These are phyloP conservation scores for Ptyas mucosa DNA, from an alignment of 2,113 vertebrate species.

Conservation along the genomic window DNA sequence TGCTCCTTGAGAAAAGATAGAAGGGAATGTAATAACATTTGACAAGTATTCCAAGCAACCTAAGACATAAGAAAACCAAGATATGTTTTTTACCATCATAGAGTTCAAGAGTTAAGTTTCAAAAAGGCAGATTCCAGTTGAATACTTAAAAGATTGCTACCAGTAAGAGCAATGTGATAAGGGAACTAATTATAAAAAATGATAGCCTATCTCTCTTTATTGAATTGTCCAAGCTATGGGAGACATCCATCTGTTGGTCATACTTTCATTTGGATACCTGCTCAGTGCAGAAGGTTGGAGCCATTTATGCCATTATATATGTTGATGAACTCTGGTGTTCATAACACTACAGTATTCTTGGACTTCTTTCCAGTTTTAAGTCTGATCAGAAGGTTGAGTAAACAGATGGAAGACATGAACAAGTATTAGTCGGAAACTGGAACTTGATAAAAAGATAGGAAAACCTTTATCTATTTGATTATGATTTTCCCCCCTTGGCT, in stretches of 20 bases:
- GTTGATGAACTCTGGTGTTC: neutral
- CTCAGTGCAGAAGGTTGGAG: neutral
- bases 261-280: neutral
- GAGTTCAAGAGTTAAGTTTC: neutral
- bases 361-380: neutral
- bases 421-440: neutral
- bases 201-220: neutral
- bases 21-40: neutral
- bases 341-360: neutral
- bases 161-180: neutral
- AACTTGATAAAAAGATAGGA: neutral
- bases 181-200: neutral
- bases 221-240: neutral
- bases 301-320: neutral
- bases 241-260: neutral
- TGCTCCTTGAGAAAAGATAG: neutral
- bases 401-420: neutral
- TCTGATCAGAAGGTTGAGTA: neutral
- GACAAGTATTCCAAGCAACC: neutral
- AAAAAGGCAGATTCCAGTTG: neutral
- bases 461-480: neutral
- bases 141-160: neutral
- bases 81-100: neutral
- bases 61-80: neutral
- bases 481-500: neutral